Evolutionary conservation across 2,888 invertebrate genomes (phyloP).

Genomic region (Napeogenes sylphis): DNA sequence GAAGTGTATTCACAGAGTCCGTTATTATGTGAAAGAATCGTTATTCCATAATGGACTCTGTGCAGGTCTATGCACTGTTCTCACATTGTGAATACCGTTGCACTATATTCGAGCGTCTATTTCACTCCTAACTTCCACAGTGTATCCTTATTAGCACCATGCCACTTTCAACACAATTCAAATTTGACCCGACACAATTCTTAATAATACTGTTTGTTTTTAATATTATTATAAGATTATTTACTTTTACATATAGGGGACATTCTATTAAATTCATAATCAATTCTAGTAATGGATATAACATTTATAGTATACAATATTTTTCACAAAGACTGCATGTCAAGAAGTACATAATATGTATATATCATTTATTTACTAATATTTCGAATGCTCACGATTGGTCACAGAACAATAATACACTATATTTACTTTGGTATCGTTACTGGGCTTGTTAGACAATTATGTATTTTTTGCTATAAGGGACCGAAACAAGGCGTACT

Average conservation of each 20-base stretch:
- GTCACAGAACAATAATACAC: constrained; percentile 3
- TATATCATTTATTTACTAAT: constrained; percentile 1
- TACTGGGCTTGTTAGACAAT: constrained; percentile 6
- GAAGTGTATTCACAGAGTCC: too few relatives aligned
- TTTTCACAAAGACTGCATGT: constrained; percentile 1
- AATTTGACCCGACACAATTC: constrained; percentile 21
- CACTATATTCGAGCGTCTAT: constrained; percentile 16
- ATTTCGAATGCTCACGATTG: constrained; percentile 4
- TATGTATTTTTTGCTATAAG: constrained; percentile 9
- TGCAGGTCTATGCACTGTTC: constrained; percentile 7
- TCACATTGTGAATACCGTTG: constrained; percentile 1
- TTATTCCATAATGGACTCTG: background rate
- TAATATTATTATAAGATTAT: constrained; percentile 16
- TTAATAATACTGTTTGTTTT: constrained; percentile 35
- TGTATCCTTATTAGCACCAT: constrained; percentile 38
- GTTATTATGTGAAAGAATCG: too few relatives aligned
- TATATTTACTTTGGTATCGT: constrained; percentile 16
- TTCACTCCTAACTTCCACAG: constrained; percentile 37
- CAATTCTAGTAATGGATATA: constrained; percentile 4
- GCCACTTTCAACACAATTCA: constrained; percentile 22
- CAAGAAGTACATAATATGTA: background rate
- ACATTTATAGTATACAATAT: constrained; percentile 4
- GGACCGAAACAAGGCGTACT: constrained; percentile 1
- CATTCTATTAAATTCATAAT: background rate
- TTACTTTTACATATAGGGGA: constrained; percentile 2